These are phyloP conservation scores for Calyptomena viridis DNA, from an alignment of 2,113 vertebrate genomes.

Conservation along the genomic window DNA sequence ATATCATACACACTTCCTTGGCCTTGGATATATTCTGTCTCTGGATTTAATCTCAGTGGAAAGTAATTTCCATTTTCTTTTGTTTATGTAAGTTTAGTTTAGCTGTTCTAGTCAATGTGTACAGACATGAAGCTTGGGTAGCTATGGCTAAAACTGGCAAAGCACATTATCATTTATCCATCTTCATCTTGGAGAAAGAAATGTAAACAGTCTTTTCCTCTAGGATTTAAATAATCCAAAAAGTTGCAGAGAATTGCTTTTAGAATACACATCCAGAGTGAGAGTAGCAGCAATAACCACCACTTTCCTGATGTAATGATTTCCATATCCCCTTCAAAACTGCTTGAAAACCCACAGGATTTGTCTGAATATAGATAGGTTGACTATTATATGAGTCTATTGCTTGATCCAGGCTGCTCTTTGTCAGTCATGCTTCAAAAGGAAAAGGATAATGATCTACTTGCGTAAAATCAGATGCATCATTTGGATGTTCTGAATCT, in stretches of 20 bases:
- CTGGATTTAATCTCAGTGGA: background rate
- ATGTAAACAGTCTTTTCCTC: background rate
- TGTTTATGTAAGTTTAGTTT: constrained; percentile 6
- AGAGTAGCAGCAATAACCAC: background rate
- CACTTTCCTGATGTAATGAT: background rate
- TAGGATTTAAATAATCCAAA: background rate
- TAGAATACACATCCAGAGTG: background rate
- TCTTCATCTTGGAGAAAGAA: background rate
- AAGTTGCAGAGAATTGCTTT: background rate
- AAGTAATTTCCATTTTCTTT: constrained; percentile 53
- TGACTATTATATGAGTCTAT: background rate
- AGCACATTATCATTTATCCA: background rate
- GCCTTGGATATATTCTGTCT: background rate
- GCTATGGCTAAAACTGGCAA: background rate
- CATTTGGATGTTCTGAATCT: background rate
- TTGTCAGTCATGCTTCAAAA: background rate
- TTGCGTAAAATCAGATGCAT: background rate
- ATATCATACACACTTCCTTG: background rate
- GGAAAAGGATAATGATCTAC: background rate
- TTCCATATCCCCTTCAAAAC: background rate
- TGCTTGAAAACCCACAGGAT: background rate
- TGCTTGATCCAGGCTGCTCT: background rate
- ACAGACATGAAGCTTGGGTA: background rate
- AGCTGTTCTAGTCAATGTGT: background rate
- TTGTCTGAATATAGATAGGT: background rate